These are phyloP conservation scores for Petrocephalus microphthalmus DNA, from an alignment of 2,113 vertebrate genomes.

Conservation along the genomic window DNA sequence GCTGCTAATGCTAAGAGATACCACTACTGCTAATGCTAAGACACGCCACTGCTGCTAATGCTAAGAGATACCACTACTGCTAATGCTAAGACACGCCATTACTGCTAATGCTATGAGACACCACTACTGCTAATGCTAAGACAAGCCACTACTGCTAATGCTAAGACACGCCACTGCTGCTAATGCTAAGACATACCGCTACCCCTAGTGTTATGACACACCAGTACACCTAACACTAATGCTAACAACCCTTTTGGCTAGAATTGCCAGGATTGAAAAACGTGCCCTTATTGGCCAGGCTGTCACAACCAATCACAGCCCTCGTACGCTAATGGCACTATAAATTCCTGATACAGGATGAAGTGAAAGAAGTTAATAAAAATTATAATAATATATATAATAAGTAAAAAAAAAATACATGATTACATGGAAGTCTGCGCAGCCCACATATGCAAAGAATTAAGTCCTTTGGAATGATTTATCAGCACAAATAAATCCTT, in stretches of 20 bases:
- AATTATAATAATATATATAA: no score
- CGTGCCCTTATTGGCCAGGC: neutral
- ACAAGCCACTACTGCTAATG: neutral
- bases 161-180: neutral
- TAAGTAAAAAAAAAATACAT: neutral
- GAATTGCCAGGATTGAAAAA: neutral
- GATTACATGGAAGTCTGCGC: neutral
- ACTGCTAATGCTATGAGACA: neutral
- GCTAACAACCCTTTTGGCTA: neutral
- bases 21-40: neutral
- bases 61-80: no score
- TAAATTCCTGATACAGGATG: neutral
- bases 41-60: neutral
- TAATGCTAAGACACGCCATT: neutral
- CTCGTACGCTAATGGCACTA: neutral
- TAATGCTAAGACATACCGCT: neutral
- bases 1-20: neutral
- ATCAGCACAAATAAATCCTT: neutral
- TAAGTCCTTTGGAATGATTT: neutral
- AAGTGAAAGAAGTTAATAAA: neutral
- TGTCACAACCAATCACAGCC: neutral
- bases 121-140: neutral
- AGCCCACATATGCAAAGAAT: neutral
- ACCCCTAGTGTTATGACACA: neutral
- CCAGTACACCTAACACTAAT: neutral